A percentile compares a stretch with the other conserved stretches of the same genome.
Evolutionary conservation across 1,140 invertebrate species (phyloP).

Genomic region (Trinorchestia longiramus): DNA sequence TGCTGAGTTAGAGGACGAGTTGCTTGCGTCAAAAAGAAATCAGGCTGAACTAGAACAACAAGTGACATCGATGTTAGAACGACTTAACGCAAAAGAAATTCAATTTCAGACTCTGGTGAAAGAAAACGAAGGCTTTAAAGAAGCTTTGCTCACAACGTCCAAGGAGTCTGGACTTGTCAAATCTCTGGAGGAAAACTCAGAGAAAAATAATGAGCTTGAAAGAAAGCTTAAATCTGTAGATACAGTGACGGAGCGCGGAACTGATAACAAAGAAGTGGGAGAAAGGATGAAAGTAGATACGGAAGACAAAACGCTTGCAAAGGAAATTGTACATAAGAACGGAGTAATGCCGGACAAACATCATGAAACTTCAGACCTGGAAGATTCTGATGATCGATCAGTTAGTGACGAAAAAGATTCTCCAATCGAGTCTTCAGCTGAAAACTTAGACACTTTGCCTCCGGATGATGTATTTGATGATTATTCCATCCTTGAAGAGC

Average conservation of each 20-base stretch:
- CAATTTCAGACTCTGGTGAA: constrained; percentile 57
- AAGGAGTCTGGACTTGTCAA: constrained; percentile 44
- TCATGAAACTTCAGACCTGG: not conserved
- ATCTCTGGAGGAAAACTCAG: constrained; percentile 61
- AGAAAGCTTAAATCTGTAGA: constrained; percentile 64
- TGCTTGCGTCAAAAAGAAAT: constrained; percentile 61
- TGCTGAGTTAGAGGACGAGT: constrained; percentile 63
- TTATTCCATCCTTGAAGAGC: constrained; percentile 65
- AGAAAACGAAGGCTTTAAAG: constrained; percentile 61
- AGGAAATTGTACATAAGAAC: not conserved
- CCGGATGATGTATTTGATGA: constrained; percentile 20
- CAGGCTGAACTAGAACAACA: constrained; percentile 56
- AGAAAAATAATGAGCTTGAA: constrained; percentile 49
- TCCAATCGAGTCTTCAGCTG: not conserved
- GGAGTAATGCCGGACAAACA: not conserved
- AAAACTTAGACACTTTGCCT: constrained; percentile 2
- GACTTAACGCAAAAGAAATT: constrained; percentile 64
- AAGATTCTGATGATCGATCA: not conserved
- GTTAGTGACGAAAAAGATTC: constrained; percentile 21
- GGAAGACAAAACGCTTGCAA: constrained; percentile 42
- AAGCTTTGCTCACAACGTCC: constrained; percentile 28
- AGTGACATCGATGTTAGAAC: constrained; percentile 59
- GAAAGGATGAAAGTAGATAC: constrained; percentile 61
- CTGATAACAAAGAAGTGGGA: constrained; percentile 58
- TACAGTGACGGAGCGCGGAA: constrained; percentile 61